These are phyloP conservation scores for Rana temporaria DNA, from an alignment of 2,113 vertebrate species.

Conservation along the genomic window DNA sequence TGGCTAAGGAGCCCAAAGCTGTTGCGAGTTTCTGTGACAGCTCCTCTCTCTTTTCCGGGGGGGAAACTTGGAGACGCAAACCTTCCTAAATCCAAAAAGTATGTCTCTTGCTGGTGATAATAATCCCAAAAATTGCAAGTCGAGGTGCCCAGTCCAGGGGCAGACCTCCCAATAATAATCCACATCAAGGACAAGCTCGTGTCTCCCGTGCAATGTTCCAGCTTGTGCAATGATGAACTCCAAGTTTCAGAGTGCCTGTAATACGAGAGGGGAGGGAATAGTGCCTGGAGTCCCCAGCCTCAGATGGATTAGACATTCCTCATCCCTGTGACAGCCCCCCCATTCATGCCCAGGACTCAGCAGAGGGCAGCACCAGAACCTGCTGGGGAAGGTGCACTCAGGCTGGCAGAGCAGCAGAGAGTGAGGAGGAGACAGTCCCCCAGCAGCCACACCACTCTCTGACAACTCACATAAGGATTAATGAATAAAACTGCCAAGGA, in stretches of 20 bases:
- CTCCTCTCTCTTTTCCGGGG: no score
- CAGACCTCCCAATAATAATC: no score
- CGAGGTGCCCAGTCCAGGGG: no score
- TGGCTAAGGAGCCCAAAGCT: no score
- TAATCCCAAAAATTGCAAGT: no score
- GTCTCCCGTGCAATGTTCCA: no score
- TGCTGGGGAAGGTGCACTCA: constrained; percentile 1
- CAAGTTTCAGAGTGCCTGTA: not conserved
- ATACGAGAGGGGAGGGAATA: no score
- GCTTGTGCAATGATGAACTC: not conserved
- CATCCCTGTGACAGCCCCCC: constrained; percentile 4
- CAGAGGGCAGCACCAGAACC: not conserved
- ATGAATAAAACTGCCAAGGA: constrained; percentile 5
- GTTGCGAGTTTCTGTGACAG: no score
- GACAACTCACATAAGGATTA: constrained; percentile 22
- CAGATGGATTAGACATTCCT: constrained; percentile 32
- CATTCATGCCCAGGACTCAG: constrained; percentile 15
- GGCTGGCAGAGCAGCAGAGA: not conserved
- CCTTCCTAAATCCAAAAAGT: no score
- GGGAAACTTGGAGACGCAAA: no score
- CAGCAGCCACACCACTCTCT: not conserved
- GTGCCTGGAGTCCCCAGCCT: not conserved
- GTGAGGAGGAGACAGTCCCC: not conserved
- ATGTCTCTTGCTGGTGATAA: no score
- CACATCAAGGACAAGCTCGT: no score